phyloP scores from a whole-genome alignment of 1,140 invertebrate genomes.

The Leucophenga varia region DNA sequence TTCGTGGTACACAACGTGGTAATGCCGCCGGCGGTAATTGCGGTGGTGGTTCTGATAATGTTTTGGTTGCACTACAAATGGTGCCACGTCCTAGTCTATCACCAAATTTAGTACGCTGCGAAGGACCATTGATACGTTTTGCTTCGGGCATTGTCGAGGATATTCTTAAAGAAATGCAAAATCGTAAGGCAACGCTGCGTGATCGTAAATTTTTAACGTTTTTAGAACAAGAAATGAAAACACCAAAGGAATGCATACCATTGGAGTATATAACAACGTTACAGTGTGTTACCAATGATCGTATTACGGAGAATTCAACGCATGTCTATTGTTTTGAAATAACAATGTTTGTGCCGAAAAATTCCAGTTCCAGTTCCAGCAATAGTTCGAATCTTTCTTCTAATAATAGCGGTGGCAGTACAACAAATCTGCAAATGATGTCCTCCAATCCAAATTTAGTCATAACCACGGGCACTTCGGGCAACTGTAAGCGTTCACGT shows the following conservation, averaged over 20 bases:
- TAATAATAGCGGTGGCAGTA: too few relatives aligned
- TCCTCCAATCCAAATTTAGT: constrained; percentile 52
- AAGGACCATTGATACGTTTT: constrained; percentile 48
- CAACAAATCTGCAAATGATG: constrained; percentile 23
- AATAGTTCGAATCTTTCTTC: constrained; percentile 11
- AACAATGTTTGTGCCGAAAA: constrained; percentile 50
- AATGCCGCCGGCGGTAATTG: constrained; percentile 18
- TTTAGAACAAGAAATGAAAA: constrained; percentile 60
- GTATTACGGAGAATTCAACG: constrained; percentile 59
- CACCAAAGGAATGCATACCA: constrained; percentile 62
- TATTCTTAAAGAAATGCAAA: constrained; percentile 60
- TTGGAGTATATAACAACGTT: constrained; percentile 63
- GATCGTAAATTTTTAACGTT: constrained; percentile 61
- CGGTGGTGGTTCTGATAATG: constrained; percentile 4
- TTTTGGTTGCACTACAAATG: constrained; percentile 47
- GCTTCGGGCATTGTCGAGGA: constrained; percentile 59
- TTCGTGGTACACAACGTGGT: constrained; percentile 26
- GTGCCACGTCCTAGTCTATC: constrained; percentile 46
- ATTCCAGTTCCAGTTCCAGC: constrained; percentile 16
- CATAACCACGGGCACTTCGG: constrained; percentile 41
- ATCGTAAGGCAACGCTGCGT: constrained; percentile 57
- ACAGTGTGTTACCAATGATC: constrained; percentile 65
- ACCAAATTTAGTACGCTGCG: constrained; percentile 40
- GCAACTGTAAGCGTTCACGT: constrained; percentile 42
- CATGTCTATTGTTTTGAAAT: constrained; percentile 54